A percentile compares a stretch with the other conserved stretches of the same genome.
These are phyloP conservation scores for Micromesistius poutassou DNA, from an alignment of 2,797 vertebrate genomes.

Conservation along the genomic window DNA sequence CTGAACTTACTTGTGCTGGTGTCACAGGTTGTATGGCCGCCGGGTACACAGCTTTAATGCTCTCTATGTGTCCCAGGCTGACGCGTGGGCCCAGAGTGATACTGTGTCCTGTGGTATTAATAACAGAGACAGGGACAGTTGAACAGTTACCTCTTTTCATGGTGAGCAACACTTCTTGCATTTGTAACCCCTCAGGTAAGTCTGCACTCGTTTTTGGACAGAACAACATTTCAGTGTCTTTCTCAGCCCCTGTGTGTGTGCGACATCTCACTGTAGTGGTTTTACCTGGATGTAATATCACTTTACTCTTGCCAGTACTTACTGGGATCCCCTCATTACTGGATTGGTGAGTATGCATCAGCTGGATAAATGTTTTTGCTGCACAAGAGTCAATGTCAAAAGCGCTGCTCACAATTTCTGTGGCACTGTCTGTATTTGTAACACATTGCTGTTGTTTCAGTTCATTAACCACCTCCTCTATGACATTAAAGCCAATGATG, in stretches of 20 bases:
- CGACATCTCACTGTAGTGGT: not conserved
- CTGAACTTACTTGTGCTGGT: too few relatives aligned
- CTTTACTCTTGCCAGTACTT: not conserved
- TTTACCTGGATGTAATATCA: not conserved
- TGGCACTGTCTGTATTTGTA: not conserved
- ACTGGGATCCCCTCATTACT: not conserved
- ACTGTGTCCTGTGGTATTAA: too few relatives aligned
- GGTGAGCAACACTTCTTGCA: not conserved
- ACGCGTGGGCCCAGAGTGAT: too few relatives aligned
- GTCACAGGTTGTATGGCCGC: too few relatives aligned
- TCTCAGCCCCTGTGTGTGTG: too few relatives aligned
- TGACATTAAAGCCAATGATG: conserved; percentile 19
- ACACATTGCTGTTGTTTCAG: not conserved
- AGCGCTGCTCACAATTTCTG: conserved; percentile 3
- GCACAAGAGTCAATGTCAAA: conserved; percentile 12
- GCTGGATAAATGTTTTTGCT: conserved; percentile 9
- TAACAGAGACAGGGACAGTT: too few relatives aligned
- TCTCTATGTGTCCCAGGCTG: too few relatives aligned
- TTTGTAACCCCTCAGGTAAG: conserved; percentile 2
- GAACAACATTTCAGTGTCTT: not conserved
- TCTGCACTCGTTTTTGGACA: not conserved
- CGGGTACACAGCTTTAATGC: too few relatives aligned
- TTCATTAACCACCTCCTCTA: conserved; percentile 15
- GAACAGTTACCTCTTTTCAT: too few relatives aligned
- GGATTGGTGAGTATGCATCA: not conserved